Evolutionary conservation across 1,140 invertebrate genomes (phyloP), one percentile per base, ranked within the genome.

Genomic region (Euwallacea fornicatus): DNA sequence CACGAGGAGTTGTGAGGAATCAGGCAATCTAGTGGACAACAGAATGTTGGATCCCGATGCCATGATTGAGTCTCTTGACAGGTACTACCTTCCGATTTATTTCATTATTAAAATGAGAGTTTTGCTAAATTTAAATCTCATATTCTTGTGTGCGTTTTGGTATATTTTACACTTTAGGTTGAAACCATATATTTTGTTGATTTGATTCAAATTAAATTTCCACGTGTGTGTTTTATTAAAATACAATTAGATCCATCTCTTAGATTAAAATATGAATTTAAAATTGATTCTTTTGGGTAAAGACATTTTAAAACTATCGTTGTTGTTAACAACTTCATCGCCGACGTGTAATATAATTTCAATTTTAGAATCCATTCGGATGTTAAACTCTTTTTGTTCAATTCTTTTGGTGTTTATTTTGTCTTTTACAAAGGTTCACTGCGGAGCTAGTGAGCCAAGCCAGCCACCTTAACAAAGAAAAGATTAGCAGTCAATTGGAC

Each of bases 11-110:
- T 77, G 76, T 63, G 74, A 77, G n/a, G 75, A 76, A 54, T 71
- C 75, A 6, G 72, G 61, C 21, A 71, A 73, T 50, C 59, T 73
- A 33, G 66, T 78, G 6, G 78, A 81, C 53, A 80, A 77, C 63
- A 61, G 81, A 43, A 82, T 82, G 81, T 66, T 82, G 55, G 88
- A 89, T 82, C 87, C 87, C 0, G 88, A 89, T 71, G 83, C 88
- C 0, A 89, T 89, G 88, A 85, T 90, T 7, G 87, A 87, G 58
- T 89, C 88, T 0, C 83, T 89, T 63, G 88, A 89, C 76, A 70
- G 68, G 68, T 70, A 47, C 11, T 46, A 4, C 21, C 21, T n/a
- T n/a, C n/a, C n/a, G n/a, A 66, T 41, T 61, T 61, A 33, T 41
- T 15, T 61, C 10, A 56, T 33, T 61, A 41, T 3, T 61, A 7